Percentiles rank a stretch among this genome's conserved stretches.
phyloP scores from a whole-genome alignment of 2,113 vertebrate genomes.

The Nothobranchius furzeri region DNA sequence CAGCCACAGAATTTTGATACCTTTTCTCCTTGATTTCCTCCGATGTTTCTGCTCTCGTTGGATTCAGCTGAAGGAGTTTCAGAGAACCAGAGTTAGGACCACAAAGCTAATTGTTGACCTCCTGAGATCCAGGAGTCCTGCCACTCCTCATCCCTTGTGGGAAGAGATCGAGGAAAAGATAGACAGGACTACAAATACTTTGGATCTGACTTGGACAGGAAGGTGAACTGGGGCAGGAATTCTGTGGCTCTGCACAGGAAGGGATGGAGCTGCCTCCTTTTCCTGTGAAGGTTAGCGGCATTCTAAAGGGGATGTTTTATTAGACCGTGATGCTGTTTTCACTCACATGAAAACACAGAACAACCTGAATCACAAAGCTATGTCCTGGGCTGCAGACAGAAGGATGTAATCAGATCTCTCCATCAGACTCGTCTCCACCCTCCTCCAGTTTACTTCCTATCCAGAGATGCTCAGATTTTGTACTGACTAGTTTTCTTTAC shows the following conservation, averaged over 20 bases:
- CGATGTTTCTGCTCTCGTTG: too few relatives aligned
- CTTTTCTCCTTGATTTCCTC: too few relatives aligned
- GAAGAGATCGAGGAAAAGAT: constrained; percentile 23
- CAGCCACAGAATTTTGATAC: too few relatives aligned
- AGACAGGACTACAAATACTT: not conserved
- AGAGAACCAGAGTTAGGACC: not conserved
- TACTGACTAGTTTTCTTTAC: too few relatives aligned
- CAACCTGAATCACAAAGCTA: not conserved
- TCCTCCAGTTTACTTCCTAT: not conserved
- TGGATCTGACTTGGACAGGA: constrained; percentile 17
- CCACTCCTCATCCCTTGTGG: not conserved
- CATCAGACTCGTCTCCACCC: not conserved
- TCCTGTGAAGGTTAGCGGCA: constrained; percentile 4
- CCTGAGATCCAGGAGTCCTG: not conserved
- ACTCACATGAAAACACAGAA: not conserved
- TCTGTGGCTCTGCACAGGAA: constrained; percentile 4
- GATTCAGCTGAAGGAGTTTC: too few relatives aligned
- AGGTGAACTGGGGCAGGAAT: constrained; percentile 15
- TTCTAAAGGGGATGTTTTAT: not conserved
- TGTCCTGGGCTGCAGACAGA: not conserved
- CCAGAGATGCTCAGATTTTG: too few relatives aligned
- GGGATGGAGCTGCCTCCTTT: constrained; percentile 11
- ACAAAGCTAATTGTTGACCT: not conserved
- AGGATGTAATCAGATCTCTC: not conserved
- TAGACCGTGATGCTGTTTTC: not conserved